These are phyloP conservation scores for Wiebesia pumilae DNA, from an alignment of 1,140 invertebrate species.

Conservation along the genomic window DNA sequence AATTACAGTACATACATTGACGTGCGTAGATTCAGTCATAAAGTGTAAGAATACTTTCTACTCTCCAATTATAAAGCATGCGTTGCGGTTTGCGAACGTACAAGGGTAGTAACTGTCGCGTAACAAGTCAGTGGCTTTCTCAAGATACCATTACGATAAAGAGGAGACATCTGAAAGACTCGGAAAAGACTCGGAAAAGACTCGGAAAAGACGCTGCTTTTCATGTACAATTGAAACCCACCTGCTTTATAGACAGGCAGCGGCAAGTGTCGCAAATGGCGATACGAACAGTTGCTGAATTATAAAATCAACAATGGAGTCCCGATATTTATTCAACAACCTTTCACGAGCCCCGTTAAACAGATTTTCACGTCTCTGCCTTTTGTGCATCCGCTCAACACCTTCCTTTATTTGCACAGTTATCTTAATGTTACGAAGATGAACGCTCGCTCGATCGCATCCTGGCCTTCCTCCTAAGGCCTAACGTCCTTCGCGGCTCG, in stretches of 20 bases:
- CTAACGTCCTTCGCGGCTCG: not conserved
- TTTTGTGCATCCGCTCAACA: not conserved
- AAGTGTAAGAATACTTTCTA: not conserved
- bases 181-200: not conserved
- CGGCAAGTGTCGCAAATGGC: too few relatives aligned
- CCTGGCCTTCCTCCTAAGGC: not conserved
- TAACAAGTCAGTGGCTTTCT: not conserved
- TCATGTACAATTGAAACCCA: too few relatives aligned
- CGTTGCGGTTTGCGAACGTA: not conserved
- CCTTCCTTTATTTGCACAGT: not conserved
- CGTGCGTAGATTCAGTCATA: not conserved
- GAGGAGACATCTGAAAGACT: too few relatives aligned
- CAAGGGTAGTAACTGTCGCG: not conserved
- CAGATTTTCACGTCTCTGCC: not conserved
- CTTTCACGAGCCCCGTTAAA: not conserved
- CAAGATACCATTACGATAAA: too few relatives aligned
- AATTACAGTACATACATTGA: too few relatives aligned
- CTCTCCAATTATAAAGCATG: not conserved
- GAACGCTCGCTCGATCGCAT: not conserved
- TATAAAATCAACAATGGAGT: not conserved
- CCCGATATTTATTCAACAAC: not conserved
- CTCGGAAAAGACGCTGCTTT: too few relatives aligned
- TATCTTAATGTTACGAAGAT: not conserved
- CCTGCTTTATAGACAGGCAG: too few relatives aligned
- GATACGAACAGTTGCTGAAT: too few relatives aligned